Conservation (phyloP, 2,797 vertebrate species). For the Florisuga fusca region DNA sequence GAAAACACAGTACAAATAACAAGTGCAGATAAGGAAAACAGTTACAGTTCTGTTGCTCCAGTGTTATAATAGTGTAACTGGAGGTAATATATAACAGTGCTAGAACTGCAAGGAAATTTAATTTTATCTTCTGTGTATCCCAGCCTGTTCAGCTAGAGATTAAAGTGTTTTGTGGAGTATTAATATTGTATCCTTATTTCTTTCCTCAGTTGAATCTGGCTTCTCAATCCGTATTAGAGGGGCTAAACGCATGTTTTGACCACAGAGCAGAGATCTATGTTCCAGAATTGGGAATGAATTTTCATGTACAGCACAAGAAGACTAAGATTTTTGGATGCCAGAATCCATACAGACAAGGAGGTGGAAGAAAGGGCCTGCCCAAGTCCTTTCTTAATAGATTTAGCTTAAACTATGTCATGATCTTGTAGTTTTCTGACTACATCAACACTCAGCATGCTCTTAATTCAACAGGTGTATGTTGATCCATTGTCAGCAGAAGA, state of each 20-base stretch:
- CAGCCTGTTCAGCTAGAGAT: not conserved
- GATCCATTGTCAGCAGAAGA: slow-evolving; percentile 92
- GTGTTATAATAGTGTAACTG: not conserved
- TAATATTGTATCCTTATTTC: not conserved
- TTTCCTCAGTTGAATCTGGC: slow-evolving; percentile 89
- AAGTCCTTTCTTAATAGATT: slow-evolving; percentile 98
- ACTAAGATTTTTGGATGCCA: slow-evolving; percentile 98
- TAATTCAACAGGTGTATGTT: slow-evolving; percentile 88
- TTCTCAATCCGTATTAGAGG: slow-evolving; percentile 96
- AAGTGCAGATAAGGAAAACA: not conserved
- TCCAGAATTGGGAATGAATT: slow-evolving; percentile 93
- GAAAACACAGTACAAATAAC: not conserved
- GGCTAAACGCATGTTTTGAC: slow-evolving; percentile 97
- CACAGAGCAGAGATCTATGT: slow-evolving; percentile 95
- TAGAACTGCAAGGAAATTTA: not conserved
- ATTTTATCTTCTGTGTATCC: not conserved
- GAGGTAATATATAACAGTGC: not conserved
- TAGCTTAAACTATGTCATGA: not conserved
- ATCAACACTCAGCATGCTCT: not conserved
- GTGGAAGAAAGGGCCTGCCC: slow-evolving; percentile 94
- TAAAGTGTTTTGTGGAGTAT: not conserved
- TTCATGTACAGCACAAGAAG: slow-evolving; percentile 92
- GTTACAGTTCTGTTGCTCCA: not conserved
- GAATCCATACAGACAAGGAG: slow-evolving; percentile 96
- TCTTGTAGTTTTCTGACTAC: not conserved